Conservation (phyloP, 2,888 invertebrate genomes). For the Caenorhabditis sp. region DNA sequence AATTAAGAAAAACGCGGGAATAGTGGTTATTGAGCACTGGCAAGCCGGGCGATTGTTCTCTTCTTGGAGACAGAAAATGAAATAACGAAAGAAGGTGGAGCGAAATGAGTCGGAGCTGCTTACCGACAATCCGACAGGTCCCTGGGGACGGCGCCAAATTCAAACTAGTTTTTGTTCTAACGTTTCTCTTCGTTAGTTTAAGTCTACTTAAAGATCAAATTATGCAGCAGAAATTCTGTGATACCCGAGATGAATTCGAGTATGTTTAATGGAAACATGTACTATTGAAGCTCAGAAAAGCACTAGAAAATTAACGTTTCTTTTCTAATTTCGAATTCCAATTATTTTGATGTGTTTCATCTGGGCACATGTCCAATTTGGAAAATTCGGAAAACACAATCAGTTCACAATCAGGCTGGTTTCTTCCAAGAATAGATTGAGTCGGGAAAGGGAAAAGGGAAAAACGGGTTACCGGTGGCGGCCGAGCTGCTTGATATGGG, state of each 20-base stretch:
- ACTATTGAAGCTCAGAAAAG: too few relatives aligned
- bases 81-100: not conserved
- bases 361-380: conserved; percentile 11
- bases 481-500: conserved; percentile 42
- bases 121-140: conserved; percentile 2
- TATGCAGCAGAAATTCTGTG: not conserved
- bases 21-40: not conserved
- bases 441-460: not conserved
- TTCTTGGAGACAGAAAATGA: not conserved
- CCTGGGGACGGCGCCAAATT: conserved; percentile 35
- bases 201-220: not conserved
- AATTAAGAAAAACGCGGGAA: too few relatives aligned
- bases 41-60: not conserved
- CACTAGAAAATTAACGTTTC: not conserved
- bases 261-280: too few relatives aligned
- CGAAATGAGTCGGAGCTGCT: conserved; percentile 2
- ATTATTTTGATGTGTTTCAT: conserved; percentile 22
- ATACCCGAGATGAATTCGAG: not conserved
- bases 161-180: conserved; percentile 33
- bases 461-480: conserved; percentile 45
- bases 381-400: conserved; percentile 19
- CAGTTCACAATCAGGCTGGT: too few relatives aligned
- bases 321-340: conserved; percentile 11
- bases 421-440: not conserved
- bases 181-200: not conserved